Conservation (phyloP, 30 jellyfish, hydroid and myxozoan species). For the Turritopsis dohrnii region DNA sequence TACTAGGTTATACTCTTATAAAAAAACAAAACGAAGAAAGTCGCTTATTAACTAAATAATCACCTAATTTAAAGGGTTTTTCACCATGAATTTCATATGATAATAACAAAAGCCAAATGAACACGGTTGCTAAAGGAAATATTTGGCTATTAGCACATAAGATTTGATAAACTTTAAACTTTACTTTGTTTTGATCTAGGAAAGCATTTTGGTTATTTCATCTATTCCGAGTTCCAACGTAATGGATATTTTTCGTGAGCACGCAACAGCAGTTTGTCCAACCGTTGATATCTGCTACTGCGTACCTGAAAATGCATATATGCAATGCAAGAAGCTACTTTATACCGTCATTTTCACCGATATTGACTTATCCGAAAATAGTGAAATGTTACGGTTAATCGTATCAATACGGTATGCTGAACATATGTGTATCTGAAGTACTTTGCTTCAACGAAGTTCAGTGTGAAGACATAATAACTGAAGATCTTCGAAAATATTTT, state of each 20-base stretch:
- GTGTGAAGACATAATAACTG: too few species aligned
- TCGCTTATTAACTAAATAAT: too few species aligned
- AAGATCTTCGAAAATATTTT: background rate
- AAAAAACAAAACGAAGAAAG: too few species aligned
- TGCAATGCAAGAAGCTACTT: conserved; percentile 16
- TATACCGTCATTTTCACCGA: conserved; percentile 51
- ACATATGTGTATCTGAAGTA: too few species aligned
- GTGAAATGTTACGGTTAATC: conserved; percentile 25
- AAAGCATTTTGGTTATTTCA: conserved; percentile 8
- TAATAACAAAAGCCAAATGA: too few species aligned
- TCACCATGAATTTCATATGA: too few species aligned
- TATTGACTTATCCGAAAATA: conserved; percentile 29
- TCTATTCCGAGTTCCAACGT: conserved; percentile 44
- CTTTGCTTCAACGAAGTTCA: too few species aligned
- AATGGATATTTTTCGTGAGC: conserved; percentile 36
- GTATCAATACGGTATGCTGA: conserved; percentile 22
- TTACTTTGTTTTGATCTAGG: background rate
- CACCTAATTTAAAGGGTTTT: too few species aligned
- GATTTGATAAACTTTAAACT: background rate
- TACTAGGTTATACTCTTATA: too few species aligned
- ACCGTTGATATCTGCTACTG: conserved; percentile 40
- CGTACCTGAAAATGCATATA: conserved; percentile 58
- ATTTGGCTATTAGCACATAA: too few species aligned
- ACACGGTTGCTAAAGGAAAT: too few species aligned
- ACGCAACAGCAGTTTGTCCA: conserved; percentile 28